phyloP scores from a whole-genome alignment of 1,140 invertebrate genomes.

The Globodera ellingtonae region DNA sequence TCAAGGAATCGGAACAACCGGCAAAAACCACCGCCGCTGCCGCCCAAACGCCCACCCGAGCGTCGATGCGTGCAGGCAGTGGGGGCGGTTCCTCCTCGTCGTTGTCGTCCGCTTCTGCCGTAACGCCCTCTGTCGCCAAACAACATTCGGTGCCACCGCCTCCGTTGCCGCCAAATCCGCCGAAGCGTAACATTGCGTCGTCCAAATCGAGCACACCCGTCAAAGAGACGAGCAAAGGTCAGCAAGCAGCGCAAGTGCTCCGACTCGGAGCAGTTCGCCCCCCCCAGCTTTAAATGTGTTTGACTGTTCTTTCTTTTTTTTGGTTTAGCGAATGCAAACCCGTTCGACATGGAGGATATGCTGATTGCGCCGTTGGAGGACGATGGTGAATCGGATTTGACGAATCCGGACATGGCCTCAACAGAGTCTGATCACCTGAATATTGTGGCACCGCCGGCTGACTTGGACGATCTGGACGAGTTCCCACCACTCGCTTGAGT shows the following conservation, averaged over 20 bases:
- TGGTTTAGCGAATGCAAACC: constrained; percentile 24
- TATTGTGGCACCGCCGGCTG: constrained; percentile 32
- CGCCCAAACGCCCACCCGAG: not conserved
- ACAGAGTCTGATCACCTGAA: constrained; percentile 1
- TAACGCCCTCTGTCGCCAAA: not conserved
- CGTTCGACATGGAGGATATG: constrained; percentile 39
- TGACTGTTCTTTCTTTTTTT: not conserved
- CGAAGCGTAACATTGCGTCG: constrained; percentile 32
- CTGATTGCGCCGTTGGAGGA: constrained; percentile 13
- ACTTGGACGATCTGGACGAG: constrained; percentile 45
- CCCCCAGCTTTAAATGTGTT: not conserved
- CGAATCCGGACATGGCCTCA: not conserved
- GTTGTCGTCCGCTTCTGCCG: constrained; percentile 14
- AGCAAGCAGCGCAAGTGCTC: not conserved
- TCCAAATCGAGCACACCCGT: not conserved
- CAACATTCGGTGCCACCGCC: constrained; percentile 19
- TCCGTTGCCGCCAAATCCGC: constrained; percentile 33
- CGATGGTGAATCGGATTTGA: constrained; percentile 9
- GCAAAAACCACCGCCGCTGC: not conserved
- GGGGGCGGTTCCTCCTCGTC: constrained; percentile 27
- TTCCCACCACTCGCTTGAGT: constrained; percentile 34
- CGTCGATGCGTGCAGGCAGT: not conserved
- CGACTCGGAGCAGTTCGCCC: too few relatives aligned
- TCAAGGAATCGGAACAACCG: constrained; percentile 4
- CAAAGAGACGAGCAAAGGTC: constrained; percentile 14